phyloP scores from a whole-genome alignment of 1,140 invertebrate genomes.

The Panagrolaimus sp. region DNA sequence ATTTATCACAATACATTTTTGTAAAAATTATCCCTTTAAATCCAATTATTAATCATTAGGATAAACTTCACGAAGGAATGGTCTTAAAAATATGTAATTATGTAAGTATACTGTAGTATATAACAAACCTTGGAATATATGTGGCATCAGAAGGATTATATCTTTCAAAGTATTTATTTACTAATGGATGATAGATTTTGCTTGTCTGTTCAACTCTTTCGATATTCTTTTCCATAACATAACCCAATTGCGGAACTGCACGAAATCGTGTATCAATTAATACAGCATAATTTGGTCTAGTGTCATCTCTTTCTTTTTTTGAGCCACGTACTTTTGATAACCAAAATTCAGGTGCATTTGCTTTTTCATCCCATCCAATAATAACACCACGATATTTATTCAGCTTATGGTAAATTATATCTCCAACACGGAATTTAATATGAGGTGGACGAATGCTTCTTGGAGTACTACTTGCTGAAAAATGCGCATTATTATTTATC shows the following conservation, averaged over 20 bases:
- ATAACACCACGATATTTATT: slow-evolving; percentile 63
- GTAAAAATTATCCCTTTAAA: background rate
- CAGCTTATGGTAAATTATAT: slow-evolving; percentile 62
- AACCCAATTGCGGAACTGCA: slow-evolving; percentile 54
- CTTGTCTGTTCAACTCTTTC: slow-evolving; percentile 48
- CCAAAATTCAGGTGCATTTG: slow-evolving; percentile 54
- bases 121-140: background rate
- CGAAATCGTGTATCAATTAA: slow-evolving; percentile 58
- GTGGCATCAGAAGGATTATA: slow-evolving; percentile 9
- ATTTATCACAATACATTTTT: background rate
- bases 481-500: background rate
- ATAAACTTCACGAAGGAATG: slow-evolving; percentile 18
- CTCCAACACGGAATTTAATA: slow-evolving; percentile 57
- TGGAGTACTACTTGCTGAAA: background rate
- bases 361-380: slow-evolving; percentile 62
- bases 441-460: slow-evolving; percentile 14
- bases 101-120: no score
- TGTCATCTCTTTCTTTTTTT: background rate
- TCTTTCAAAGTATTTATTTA: slow-evolving; percentile 21
- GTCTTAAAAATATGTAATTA: no score
- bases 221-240: slow-evolving; percentile 59
- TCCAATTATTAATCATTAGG: slow-evolving; percentile 10
- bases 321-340: slow-evolving; percentile 37
- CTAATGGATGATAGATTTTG: slow-evolving; percentile 38
- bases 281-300: slow-evolving; percentile 58